Base-by-base conservation (phyloP, 2,113 vertebrate genomes). In the Chionodraco myersi region DNA sequence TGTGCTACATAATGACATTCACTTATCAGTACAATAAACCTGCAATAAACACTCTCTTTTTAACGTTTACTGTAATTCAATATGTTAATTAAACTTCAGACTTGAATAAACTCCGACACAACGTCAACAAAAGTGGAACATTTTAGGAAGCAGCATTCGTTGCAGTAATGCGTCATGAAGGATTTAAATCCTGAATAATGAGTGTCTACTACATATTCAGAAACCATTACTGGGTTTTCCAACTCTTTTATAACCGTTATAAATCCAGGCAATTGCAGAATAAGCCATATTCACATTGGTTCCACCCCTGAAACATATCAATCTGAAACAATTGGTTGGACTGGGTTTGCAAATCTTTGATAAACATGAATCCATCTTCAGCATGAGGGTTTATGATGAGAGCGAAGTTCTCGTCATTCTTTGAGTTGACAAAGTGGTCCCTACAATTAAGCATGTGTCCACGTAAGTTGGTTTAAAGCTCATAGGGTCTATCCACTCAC, bases 21-120 rank as follows among this genome's bases (percentile, higher is more conserved):
- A 41, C 36, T 41, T 8, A 41, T 41, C 16, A 61, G 41, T 65
- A 80, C 62, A 80, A 71, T 41, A 60, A 53, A 60, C 65, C 52
- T 76, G 44, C 66, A 61, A 69, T 80, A 47, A 78, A 74, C 49
- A 45, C 56, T 77, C n/a, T 6, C 10, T 60, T 66, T 62, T 49
- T 60, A 34, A 81, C 8, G 21, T 60, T 21, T n/a, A 21, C 56
- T 54, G 30, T 30, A 4, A 30, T 30, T 30, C 30, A 30, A 62
- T 7, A 23, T 10, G n/a, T 56, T 61, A 21, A 60, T 75, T 61
- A 4, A 30, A 70, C 51, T 67, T 41, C 36, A 18, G 16, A 53
- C 15, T 64, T 72, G 23, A 45, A 51, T 71, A 1, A 54, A 16
- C 13, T 69, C 44, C 30, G 30, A 48, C 11, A 52, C 41, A 45